phyloP scores from a whole-genome alignment of 1,140 invertebrate genomes.

The Belonocnema kinseyi region DNA sequence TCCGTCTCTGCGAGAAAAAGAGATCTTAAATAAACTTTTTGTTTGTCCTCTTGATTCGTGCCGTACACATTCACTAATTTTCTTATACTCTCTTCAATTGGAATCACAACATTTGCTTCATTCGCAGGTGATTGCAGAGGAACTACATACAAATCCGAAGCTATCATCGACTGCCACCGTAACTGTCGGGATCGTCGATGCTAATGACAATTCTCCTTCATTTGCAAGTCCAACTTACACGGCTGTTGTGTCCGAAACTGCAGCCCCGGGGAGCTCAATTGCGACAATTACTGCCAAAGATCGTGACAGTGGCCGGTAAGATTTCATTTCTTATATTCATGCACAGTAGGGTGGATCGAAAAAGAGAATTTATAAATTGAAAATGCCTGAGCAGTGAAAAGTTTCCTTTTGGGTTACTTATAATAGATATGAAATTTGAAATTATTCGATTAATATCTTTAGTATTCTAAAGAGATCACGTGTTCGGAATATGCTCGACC shows the following conservation, averaged over 20 bases:
- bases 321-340: slow-evolving; percentile 64
- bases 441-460: no score
- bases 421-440: no score
- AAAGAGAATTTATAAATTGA: no score
- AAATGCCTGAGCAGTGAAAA: no score
- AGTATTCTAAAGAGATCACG: no score
- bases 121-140: slow-evolving; percentile 86
- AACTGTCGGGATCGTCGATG: slow-evolving; percentile 87
- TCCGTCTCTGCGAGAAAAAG: not conserved
- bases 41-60: slow-evolving; percentile 1
- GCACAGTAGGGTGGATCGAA: not conserved
- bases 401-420: no score
- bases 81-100: not conserved
- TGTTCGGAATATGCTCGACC: no score
- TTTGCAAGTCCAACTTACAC: slow-evolving; percentile 87
- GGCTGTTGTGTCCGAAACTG: slow-evolving; percentile 84
- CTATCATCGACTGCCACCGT: slow-evolving; percentile 92
- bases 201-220: slow-evolving; percentile 92
- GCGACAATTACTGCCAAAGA: slow-evolving; percentile 88
- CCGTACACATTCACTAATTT: not conserved
- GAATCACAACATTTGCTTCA: not conserved
- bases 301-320: slow-evolving; percentile 86
- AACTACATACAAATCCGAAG: slow-evolving; percentile 84
- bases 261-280: slow-evolving; percentile 82
- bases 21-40: slow-evolving; percentile 6